Evolutionary conservation across 1,140 invertebrate species (phyloP), one percentile per base, ranked within the genome.

Genomic region (Drosophila sproati): DNA sequence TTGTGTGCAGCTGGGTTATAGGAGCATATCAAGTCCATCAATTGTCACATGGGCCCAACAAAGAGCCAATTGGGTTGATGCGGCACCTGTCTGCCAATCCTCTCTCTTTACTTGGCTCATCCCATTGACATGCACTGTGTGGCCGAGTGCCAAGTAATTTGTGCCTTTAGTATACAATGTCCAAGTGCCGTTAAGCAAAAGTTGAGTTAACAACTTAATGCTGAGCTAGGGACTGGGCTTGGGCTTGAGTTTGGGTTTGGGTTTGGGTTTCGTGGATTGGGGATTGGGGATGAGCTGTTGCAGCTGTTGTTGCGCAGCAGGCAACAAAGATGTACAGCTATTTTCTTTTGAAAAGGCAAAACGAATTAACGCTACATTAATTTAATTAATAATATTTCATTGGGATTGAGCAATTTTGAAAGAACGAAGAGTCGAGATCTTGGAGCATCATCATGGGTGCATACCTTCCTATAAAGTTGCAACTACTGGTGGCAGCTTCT

Each of bases 371-470:
- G 82, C 82, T 80, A 87, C 83, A 79, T 88, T 87, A 88, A 87
- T 88, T 88, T 88, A 82, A 83, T 87, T 87, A 87, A 87, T 88
- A 86, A 87, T 88, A 88, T 87, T 87, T 87, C 80, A 88, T 88
- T 80, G 83, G 77, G 82, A 87, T 87, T 87, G 82, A 87, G 82
- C 83, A 87, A 87, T 87, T 79, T 77, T 60, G 73, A 64, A 77
- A 88, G 60, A 48, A 73, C 48, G 59, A 48, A 31, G 55, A 60
- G 52, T 66, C 50, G 55, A 61, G 68, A 62, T 56, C 60, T 48
- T 34, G 47, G 50, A 10, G 55, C 60, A 66, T 45, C 39, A 43
- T 39, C 37, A 39, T 20, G 20, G 20, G 20, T 20, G 20, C 37
- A 39, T 39, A 8, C 37, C 37, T 39, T 4, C n/a, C 10, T 43